These are phyloP conservation scores for Graphium colonna DNA, from an alignment of 2,888 invertebrate species.

Conservation along the genomic window DNA sequence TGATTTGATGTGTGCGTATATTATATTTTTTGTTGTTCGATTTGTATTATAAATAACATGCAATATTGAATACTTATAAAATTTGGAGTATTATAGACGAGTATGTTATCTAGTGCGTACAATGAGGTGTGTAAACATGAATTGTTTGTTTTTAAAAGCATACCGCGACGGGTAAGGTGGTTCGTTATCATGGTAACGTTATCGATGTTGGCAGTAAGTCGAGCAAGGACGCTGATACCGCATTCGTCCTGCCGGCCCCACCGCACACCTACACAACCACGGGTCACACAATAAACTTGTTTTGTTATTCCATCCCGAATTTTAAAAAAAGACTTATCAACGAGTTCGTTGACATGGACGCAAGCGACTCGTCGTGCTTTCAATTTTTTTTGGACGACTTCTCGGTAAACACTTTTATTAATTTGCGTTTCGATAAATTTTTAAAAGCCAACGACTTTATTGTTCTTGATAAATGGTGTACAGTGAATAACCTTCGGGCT, in stretches of 20 bases:
- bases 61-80: no score
- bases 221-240: slow-evolving; percentile 63
- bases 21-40: no score
- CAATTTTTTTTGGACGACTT: slow-evolving; percentile 30
- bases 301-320: slow-evolving; percentile 37
- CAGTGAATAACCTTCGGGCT: no score
- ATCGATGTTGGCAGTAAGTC: slow-evolving; percentile 59
- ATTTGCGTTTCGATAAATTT: not conserved
- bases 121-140: no score
- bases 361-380: slow-evolving; percentile 30
- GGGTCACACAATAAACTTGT: slow-evolving; percentile 31
- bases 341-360: slow-evolving; percentile 36
- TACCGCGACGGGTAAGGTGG: slow-evolving; percentile 18
- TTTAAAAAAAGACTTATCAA: slow-evolving; percentile 38
- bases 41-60: no score
- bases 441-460: not conserved
- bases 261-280: slow-evolving; percentile 20
- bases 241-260: slow-evolving; percentile 35
- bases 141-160: slow-evolving; percentile 19
- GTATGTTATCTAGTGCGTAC: no score
- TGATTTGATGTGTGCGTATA: slow-evolving; percentile 24
- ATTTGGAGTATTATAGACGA: not conserved
- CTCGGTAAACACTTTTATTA: slow-evolving; percentile 19
- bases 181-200: slow-evolving; percentile 40
- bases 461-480: no score